These are phyloP conservation scores for Scalopus aquaticus DNA, from an alignment of 2,113 vertebrate genomes.

Conservation along the genomic window DNA sequence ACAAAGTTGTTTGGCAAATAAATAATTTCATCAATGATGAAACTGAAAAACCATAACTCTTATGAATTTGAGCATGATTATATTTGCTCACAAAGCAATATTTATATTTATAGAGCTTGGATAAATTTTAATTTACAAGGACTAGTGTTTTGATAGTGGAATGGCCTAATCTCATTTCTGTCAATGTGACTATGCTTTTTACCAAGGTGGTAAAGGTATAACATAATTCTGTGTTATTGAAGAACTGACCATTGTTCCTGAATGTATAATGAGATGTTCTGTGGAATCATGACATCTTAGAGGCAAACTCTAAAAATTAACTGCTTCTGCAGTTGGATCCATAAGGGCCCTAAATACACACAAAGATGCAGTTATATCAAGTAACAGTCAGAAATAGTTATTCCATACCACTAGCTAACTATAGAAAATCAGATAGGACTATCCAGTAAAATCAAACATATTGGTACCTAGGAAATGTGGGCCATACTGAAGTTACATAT, in stretches of 20 bases:
- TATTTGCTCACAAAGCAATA: neutral
- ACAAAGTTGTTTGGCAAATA: neutral
- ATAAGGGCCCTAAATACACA: neutral
- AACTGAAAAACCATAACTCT: neutral
- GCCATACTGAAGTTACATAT: neutral
- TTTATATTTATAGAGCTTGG: neutral
- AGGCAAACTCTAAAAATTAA: neutral
- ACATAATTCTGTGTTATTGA: neutral
- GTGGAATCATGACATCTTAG: neutral
- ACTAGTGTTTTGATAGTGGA: conserved; percentile 1
- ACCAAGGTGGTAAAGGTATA: neutral
- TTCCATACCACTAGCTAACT: neutral
- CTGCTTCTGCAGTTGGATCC: neutral
- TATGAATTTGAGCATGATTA: neutral
- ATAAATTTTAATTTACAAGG: neutral
- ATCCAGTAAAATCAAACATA: neutral
- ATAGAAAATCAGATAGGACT: neutral
- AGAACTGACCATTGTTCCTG: neutral
- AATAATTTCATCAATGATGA: neutral
- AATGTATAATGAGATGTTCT: neutral
- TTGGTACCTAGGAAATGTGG: neutral
- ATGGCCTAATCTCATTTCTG: neutral
- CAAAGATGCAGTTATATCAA: neutral
- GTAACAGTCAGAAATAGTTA: neutral
- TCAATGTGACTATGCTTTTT: neutral